Base-by-base conservation (phyloP, 1,140 invertebrate species). In the Harlomillsia oculata region DNA sequence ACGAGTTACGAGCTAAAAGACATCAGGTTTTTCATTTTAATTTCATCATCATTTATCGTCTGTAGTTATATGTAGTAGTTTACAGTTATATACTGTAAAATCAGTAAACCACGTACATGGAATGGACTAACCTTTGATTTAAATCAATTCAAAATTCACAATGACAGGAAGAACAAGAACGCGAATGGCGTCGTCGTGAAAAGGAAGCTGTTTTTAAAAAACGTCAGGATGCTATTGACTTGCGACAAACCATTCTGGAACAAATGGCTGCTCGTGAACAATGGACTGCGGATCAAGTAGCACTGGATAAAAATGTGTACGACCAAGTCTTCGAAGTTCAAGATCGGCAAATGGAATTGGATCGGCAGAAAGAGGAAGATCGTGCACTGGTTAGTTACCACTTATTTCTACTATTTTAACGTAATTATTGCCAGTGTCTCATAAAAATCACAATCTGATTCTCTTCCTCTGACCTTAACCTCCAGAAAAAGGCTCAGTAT, bases 141-240 rank as follows among this genome's bases (percentile, higher is more conserved):
- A n/a, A n/a, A n/a, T n/a, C n/a, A n/a, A n/a, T n/a, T n/a, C n/a
- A n/a, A n/a, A n/a, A n/a, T n/a, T n/a, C 16, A 8, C n/a, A n/a
- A n/a, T n/a, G n/a, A n/a, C n/a, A n/a, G 28, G 63, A 64, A 45
- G n/a, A 59, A 29, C 55, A 59, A 25, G 63, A 64, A 32, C 11
- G 63, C 37, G 63, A 60, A 39, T 64, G 63, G 63, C n/a, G 63
- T 44, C 55, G 52, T 6, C 32, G 44, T 39, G 63, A 64, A 36
- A 21, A 49, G 8, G 50, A 56, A 14, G 40, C 23, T 18, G 39
- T 57, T 25, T 30, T 50, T 3, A 59, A 55, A 23, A 44, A 36
- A 30, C 28, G 46, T 6, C n/a, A 56, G 29, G 56, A 53, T 32
- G 39, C 59, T 1, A 21, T 43, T n/a, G 34, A 61, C 3, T 43